These are phyloP conservation scores for Stenurella melanura DNA, from an alignment of 2,888 invertebrate genomes.

Conservation along the genomic window DNA sequence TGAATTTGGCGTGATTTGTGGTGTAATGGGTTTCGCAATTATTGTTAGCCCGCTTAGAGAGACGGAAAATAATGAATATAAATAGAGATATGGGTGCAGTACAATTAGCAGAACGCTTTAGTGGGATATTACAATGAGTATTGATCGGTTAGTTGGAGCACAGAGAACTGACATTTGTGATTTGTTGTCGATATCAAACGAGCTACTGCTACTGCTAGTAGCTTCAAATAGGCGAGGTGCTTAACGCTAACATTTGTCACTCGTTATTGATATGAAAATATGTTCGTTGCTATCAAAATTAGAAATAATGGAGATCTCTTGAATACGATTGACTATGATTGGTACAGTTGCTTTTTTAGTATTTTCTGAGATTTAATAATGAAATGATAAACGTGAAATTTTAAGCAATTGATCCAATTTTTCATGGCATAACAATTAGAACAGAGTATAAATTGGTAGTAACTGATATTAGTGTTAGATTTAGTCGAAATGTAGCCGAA, in stretches of 20 bases:
- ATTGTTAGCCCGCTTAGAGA: slow-evolving; percentile 57
- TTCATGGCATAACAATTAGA: no score
- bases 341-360: no score
- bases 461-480: no score
- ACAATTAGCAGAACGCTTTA: slow-evolving; percentile 68
- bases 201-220: slow-evolving; percentile 43
- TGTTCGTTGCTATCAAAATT: background rate
- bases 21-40: slow-evolving; percentile 59
- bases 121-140: slow-evolving; percentile 69
- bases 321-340: no score
- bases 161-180: slow-evolving; percentile 69
- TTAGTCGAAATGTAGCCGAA: no score
- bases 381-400: no score
- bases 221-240: slow-evolving; percentile 26
- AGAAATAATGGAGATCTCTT: no score
- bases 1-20: slow-evolving; percentile 52
- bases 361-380: no score
- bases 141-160: slow-evolving; percentile 66
- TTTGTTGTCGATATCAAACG: slow-evolving; percentile 69
- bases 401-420: no score
- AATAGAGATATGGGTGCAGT: slow-evolving; percentile 63
- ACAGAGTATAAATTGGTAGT: no score
- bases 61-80: slow-evolving; percentile 63
- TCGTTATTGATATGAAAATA: background rate
- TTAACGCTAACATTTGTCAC: background rate